Evolutionary conservation across 2,797 vertebrate species (phyloP), one percentile per base, ranked within the genome.

Genomic region (Mastacembelus armatus): DNA sequence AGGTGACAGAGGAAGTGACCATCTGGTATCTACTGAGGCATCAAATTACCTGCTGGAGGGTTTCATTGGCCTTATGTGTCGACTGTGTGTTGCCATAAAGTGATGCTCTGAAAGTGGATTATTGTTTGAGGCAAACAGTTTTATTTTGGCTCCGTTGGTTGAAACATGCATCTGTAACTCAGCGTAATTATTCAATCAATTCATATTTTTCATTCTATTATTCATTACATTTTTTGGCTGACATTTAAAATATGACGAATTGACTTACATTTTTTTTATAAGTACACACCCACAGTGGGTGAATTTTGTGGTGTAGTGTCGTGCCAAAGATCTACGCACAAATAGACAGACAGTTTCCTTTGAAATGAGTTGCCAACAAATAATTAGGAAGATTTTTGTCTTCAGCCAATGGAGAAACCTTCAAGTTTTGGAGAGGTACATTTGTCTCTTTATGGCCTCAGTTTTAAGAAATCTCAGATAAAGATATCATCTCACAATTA

Each of bases 1-100:
- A 85, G 78, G 72, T 81, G 68, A 80, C 24, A 49, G 78, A 84
- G 67, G 70, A 80, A 73, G 79, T 83, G 77, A 85, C 89, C 89
- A 90, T 88, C 85, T 91, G 89, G 56, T 80, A 40, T 56, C 64
- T 61, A 62, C 62, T 66, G 74, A 67, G 61, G 84, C 63, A 30
- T 86, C 66, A 77, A 71, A 79, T 77, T 24, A 83, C 74, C 78
- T 72, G 64, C 66, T 82, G 57, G 82, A 85, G 69, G 74, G 57
- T 74, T 73, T 61, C 55, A 50, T 45, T 55, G 58, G 57, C 69
- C 15, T 69, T 15, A 52, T 63, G 50, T 54, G 32, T 30, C 21
- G 14, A 21, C 45, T 43, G 30, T 29, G 29, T 40, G 26, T n/a
- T n/a, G n/a, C n/a, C 1, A 21, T 55, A 67, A 49, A 18, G 27